Base-by-base conservation (phyloP, 2,113 vertebrate species). In the Cyprinodon brontotheroides region DNA sequence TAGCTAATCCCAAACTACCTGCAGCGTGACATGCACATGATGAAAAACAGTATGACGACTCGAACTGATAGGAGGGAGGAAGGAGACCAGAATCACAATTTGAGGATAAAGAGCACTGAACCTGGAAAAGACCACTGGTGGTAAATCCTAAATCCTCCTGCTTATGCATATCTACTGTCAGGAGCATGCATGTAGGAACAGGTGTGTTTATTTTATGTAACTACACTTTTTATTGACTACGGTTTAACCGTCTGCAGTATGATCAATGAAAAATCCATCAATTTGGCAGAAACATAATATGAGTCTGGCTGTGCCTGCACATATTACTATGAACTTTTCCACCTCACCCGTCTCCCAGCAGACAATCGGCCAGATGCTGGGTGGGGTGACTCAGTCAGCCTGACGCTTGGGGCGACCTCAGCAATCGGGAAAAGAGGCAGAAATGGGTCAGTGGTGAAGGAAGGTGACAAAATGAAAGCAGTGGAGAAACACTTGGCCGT, bases 381-480 rank as follows among this genome's bases (percentile, higher is more conserved):
- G 37, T 17, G 63, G 61, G 86, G 83, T 87, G 88, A 88, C 50
- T 86, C 79, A 85, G 87, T 88, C 87, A 77, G 62, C 40, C 0
- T 1, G 12, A 38, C 0, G 65, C 87, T 85, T 63, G 65, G 12
- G 83, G 85, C 53, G 13, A 39, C n/a, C 12, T 78, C 77, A 63
- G 20, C 41, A 65, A 76, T 45, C 70, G 63, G 37, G 69, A 87
- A 75, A 67, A 70, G 2, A 77, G 65, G 77, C 74, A 79, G 72
- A 91, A 91, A 86, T 89, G 79, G 90, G 85, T 87, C 86, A 80
- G 62, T 14, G 61, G 77, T 53, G 61, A 84, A 62, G 80, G 70
- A 67, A 67, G 75, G 77, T 66, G 66, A 75, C 76, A 86, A 88
- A 88, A 75, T 64, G 60, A 73, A 85, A 77, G 81, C 75, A 83